Evolutionary conservation across 2,113 vertebrate species (phyloP).

Genomic region (pig (Sus scrofa)): DNA sequence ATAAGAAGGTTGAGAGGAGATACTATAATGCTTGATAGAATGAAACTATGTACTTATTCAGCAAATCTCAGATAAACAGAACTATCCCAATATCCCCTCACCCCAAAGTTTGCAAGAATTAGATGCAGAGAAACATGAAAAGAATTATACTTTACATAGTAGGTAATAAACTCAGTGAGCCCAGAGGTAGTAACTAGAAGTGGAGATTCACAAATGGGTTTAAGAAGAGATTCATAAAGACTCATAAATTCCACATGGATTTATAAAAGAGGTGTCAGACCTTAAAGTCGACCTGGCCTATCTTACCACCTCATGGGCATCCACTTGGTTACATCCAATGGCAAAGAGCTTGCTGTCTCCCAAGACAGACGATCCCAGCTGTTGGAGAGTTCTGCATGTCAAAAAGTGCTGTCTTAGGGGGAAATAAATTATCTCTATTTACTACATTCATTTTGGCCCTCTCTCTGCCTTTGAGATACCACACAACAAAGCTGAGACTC

Average conservation of each 20-base stretch:
- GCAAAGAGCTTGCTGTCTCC: neutral
- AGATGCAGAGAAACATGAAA: constrained; percentile 64
- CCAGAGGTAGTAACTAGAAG: neutral
- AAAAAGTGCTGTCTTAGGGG: constrained; percentile 1
- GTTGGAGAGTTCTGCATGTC: neutral
- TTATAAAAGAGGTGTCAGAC: neutral
- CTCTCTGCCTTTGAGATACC: constrained; percentile 37
- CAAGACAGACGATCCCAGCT: neutral
- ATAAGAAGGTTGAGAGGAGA: neutral
- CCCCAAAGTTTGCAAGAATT: constrained; percentile 59
- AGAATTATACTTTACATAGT: constrained; percentile 63
- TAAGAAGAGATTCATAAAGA: neutral
- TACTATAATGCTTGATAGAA: neutral
- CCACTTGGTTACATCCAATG: neutral
- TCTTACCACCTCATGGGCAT: neutral
- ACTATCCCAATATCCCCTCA: neutral
- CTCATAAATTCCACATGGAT: neutral
- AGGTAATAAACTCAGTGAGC: neutral
- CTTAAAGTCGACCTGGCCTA: neutral
- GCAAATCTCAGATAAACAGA: constrained; percentile 68
- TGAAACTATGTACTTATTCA: constrained; percentile 53
- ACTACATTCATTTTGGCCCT: neutral
- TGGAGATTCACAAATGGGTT: neutral
- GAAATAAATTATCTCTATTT: neutral
- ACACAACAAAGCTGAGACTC: neutral